A percentile compares a stretch with the other conserved stretches of the same genome.
These are phyloP conservation scores for Halocynthia aurantium DNA, from an alignment of 23 tunicate species.

Conservation along the genomic window DNA sequence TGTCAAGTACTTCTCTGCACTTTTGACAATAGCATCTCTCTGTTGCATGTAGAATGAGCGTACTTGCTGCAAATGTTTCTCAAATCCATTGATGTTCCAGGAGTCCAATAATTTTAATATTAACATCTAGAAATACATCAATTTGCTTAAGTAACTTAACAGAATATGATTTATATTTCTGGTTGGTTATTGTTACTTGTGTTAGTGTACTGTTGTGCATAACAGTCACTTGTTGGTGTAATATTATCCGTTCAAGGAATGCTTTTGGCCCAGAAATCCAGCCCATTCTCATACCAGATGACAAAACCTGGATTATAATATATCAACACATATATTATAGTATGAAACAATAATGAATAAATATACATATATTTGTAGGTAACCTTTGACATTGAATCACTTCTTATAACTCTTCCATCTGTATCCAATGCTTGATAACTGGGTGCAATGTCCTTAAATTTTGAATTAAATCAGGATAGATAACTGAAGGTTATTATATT, in stretches of 20 bases:
- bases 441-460: conserved; percentile 21
- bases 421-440: conserved; percentile 81
- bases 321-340: too few species aligned
- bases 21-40: conserved; percentile 43
- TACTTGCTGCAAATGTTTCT: conserved; percentile 38
- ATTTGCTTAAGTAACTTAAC: not conserved
- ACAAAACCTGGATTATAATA: conserved; percentile 33
- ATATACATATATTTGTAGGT: not conserved
- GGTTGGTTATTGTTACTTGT: conserved; percentile 27
- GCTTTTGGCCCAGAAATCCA: conserved; percentile 89
- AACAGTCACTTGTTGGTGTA: conserved; percentile 68
- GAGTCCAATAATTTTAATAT: conserved; percentile 36
- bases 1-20: conserved; percentile 34
- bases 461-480: not conserved
- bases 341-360: not conserved
- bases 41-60: conserved; percentile 54
- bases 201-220: conserved; percentile 71
- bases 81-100: conserved; percentile 87
- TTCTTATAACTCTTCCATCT: conserved; percentile 87
- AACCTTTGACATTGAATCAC: conserved; percentile 95
- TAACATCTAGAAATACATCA: conserved; percentile 24
- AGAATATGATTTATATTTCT: not conserved
- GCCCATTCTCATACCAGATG: conserved; percentile 89
- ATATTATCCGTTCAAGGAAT: conserved; percentile 50
- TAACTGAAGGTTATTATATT: too few species aligned